Conservation (phyloP, 30 jellyfish, hydroid and myxozoan genomes). For the Catostylus mosaicus region DNA sequence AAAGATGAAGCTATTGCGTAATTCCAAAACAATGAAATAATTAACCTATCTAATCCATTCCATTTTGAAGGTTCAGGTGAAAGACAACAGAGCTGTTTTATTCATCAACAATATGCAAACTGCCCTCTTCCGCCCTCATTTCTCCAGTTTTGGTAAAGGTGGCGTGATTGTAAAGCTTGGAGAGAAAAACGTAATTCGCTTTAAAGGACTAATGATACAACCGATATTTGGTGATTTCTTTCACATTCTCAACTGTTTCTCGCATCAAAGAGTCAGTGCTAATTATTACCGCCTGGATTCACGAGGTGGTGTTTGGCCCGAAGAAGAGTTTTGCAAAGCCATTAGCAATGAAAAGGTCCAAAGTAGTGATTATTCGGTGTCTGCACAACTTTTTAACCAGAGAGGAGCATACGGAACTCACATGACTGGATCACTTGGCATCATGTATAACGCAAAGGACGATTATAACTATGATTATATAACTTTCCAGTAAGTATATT, state of each 20-base stretch:
- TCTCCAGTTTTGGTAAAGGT: conserved; percentile 58
- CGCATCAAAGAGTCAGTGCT: conserved; percentile 49
- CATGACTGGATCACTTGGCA: conserved; percentile 72
- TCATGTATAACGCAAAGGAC: conserved; percentile 75
- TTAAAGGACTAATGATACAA: conserved; percentile 52
- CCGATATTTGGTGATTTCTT: conserved; percentile 31
- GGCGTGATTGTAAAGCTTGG: conserved; percentile 86
- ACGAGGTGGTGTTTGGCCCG: conserved; percentile 47
- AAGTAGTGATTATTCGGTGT: conserved; percentile 51
- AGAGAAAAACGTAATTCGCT: conserved; percentile 51
- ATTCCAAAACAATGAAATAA: no score
- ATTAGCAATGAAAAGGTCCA: conserved; percentile 22
- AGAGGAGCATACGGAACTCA: conserved; percentile 54
- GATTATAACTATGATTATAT: conserved; percentile 72
- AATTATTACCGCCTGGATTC: conserved; percentile 70
- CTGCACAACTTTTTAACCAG: conserved; percentile 64
- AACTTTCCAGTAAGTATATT: conserved; percentile 57
- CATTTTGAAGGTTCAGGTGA: conserved; percentile 52
- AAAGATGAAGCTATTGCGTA: no score
- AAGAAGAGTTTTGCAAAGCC: conserved; percentile 75
- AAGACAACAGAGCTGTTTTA: conserved; percentile 54
- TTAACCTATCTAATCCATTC: background rate
- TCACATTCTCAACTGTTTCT: conserved; percentile 56
- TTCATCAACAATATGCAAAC: conserved; percentile 46
- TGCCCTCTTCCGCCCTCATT: conserved; percentile 54